Percentiles rank a stretch among this genome's conserved stretches.
Evolutionary conservation across 2,797 vertebrate genomes (phyloP).

Genomic region (Coccyzus lansbergi): DNA sequence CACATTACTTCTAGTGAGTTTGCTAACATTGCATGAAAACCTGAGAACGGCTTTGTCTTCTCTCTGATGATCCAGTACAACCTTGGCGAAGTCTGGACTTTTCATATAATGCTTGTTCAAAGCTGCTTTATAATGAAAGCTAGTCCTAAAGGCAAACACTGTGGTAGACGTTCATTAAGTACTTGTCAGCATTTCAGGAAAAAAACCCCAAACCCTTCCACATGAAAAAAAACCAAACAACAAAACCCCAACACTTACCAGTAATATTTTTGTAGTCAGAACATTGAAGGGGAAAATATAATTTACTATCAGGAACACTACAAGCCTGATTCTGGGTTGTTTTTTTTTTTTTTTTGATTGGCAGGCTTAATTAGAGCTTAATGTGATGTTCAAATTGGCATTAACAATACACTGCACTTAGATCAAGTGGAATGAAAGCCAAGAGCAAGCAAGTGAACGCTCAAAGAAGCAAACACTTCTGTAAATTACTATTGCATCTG

Average conservation of each 20-base stretch:
- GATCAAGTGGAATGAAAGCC: conserved; percentile 56
- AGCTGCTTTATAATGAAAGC: background rate
- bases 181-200: conserved; percentile 31
- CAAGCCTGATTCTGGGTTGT: background rate
- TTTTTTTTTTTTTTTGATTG: conserved; percentile 51
- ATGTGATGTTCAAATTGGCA: conserved; percentile 51
- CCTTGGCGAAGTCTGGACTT: background rate
- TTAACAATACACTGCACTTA: conserved; percentile 46
- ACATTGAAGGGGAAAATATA: conserved; percentile 29
- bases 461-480: conserved; percentile 38
- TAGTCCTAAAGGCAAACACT: background rate
- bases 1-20: rapidly evolving
- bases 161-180: conserved; percentile 12
- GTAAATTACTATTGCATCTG: conserved; percentile 87
- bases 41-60: background rate
- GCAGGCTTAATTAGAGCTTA: conserved; percentile 73
- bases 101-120: background rate
- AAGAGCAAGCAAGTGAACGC: background rate
- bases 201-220: background rate
- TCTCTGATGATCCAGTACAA: background rate
- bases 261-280: conserved; percentile 31
- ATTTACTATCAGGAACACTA: conserved; percentile 32
- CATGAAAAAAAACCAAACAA: background rate
- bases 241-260: background rate
- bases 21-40: background rate